Base-by-base conservation (phyloP, 2,888 invertebrate genomes). In the Hipparchia semele region DNA sequence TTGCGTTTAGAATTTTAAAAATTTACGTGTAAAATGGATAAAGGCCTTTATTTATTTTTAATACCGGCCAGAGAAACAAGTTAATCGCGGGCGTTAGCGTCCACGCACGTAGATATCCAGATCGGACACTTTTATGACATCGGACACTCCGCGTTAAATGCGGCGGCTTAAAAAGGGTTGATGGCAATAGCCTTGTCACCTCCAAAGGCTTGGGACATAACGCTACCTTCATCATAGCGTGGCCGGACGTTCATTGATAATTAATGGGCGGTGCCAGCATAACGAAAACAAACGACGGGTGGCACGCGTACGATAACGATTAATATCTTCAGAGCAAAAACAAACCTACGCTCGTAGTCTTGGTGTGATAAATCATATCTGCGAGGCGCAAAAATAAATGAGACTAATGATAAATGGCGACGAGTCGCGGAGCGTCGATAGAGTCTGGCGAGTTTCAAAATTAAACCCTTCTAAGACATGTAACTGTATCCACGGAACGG, bases 101-200 rank as follows among this genome's bases (percentile, higher is more conserved):
- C 83, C 86, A 83, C 86, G 88, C 79, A 79, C 80, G 91, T 88
- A 89, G 90, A 88, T 90, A 87, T 90, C 85, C 85, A 87, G 89
- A 91, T 91, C 90, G 89, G 92, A 92, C 92, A 92, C 90, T 92
- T 92, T 93, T 93, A 93, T 94, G 93, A 93, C 92, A 90, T 88
- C 88, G 89, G 91, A 88, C 91, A 90, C 90, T 91, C 85, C 82
- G 87, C 89, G 91, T 90, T 92, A 91, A 93, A 92, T 87, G 90
- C 88, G 90, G 81, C 87, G 90, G 93, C 91, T 94, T 94, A 92
- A 92, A 93, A 94, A 93, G 93, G 93, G 92, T 94, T 93, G 91
- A 91, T 91, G 89, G 87, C 87, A 85, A 85, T 85, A 87, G 89
- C 86, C 88, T 81, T 91, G 92, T 92, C 93, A 92, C 92, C 93